phyloP scores from a whole-genome alignment of 2,113 vertebrate genomes.

The Seriola rivoliana region DNA sequence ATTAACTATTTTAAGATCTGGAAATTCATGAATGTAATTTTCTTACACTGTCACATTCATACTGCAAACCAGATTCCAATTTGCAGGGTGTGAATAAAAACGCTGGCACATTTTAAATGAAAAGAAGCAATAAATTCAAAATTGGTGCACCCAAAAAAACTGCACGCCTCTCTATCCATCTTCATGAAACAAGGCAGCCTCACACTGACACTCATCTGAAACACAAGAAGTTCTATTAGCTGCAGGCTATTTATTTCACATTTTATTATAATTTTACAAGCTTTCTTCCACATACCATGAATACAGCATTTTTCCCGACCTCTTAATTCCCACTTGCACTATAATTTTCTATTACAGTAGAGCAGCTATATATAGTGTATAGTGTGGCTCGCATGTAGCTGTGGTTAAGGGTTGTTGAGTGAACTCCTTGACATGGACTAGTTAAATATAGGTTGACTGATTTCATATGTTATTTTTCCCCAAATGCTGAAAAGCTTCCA shows the following conservation, averaged over 20 bases:
- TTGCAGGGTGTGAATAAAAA: conserved; percentile 42
- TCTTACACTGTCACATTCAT: neutral
- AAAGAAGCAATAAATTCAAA: conserved; percentile 27
- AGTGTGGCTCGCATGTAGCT: conserved; percentile 40
- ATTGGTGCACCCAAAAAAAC: neutral
- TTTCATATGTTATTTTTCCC: conserved; percentile 52
- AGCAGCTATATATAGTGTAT: conserved; percentile 58
- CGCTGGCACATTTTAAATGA: conserved; percentile 21
- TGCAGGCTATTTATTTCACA: conserved; percentile 34
- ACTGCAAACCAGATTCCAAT: conserved; percentile 8
- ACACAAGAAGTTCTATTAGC: conserved; percentile 24
- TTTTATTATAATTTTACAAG: conserved; percentile 46
- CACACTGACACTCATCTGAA: conserved; percentile 33
- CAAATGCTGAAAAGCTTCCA: conserved; percentile 40
- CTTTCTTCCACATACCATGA: conserved; percentile 53
- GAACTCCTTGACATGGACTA: conserved; percentile 59
- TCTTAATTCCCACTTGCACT: conserved; percentile 50
- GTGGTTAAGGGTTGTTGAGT: conserved; percentile 54
- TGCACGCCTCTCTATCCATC: conserved; percentile 15
- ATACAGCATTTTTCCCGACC: conserved; percentile 48
- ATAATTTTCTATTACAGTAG: conserved; percentile 61
- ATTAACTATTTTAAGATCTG: neutral
- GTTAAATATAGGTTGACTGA: conserved; percentile 68
- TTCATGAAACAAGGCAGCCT: conserved; percentile 29
- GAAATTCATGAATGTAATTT: neutral